These are phyloP conservation scores for Oscheius sp. DNA, from an alignment of 2,888 invertebrate species.

Conservation along the genomic window DNA sequence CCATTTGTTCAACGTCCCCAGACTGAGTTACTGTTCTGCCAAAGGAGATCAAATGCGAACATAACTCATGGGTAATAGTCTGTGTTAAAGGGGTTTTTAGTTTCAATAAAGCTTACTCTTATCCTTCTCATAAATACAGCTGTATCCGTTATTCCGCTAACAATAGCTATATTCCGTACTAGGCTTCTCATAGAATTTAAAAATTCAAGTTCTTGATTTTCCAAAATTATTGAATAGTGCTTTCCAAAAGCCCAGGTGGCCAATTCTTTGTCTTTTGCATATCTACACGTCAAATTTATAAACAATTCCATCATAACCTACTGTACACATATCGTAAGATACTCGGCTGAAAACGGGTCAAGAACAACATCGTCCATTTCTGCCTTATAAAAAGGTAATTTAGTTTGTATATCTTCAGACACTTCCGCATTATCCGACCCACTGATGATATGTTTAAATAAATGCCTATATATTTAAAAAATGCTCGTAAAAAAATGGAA, in stretches of 20 bases:
- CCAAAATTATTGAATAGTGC: conserved; percentile 16
- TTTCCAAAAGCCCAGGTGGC: conserved; percentile 17
- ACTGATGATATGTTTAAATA: conserved; percentile 3
- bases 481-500: neutral
- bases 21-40: neutral
- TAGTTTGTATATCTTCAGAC: neutral
- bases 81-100: neutral
- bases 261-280: conserved; percentile 20
- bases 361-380: conserved; percentile 5
- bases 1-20: neutral
- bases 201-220: conserved; percentile 18
- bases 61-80: conserved; percentile 13
- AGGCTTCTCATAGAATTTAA: conserved; percentile 19
- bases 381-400: conserved; percentile 10
- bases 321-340: conserved; percentile 18
- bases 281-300: neutral
- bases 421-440: neutral
- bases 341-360: conserved; percentile 11
- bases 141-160: neutral
- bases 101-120: neutral
- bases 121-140: conserved; percentile 12
- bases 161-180: conserved; percentile 6
- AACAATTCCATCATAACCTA: neutral
- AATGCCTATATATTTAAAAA: neutral
- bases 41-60: conserved; percentile 16